Conservation (phyloP, 2,797 vertebrate species). For the Mionectes olivaceus region DNA sequence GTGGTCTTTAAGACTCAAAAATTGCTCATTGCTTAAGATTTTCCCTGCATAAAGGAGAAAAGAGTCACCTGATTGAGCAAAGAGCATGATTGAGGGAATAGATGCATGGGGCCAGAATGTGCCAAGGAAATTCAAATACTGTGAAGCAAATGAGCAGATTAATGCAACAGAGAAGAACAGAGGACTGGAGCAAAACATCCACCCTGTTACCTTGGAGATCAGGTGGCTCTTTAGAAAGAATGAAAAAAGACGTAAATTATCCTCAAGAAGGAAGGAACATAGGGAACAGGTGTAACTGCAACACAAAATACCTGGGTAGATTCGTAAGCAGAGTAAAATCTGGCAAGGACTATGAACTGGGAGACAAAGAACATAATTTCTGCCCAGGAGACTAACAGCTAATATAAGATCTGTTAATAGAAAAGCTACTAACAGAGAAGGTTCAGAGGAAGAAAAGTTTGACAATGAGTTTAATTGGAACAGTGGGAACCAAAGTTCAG, state of each 20-base stretch:
- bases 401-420: background rate
- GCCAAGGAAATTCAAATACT: background rate
- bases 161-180: background rate
- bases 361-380: background rate
- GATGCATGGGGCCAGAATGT: background rate
- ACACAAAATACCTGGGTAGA: background rate
- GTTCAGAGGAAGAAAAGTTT: background rate
- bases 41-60: background rate
- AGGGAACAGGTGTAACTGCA: background rate
- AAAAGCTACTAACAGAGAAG: background rate
- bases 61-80: background rate
- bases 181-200: background rate
- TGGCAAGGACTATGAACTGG: background rate
- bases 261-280: background rate
- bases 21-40: background rate
- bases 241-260: background rate
- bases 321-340: background rate
- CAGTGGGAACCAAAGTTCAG: background rate
- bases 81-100: background rate
- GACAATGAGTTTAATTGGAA: background rate
- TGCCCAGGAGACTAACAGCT: background rate
- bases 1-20: background rate
- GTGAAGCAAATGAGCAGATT: background rate
- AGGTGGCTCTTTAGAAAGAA: slow-evolving; percentile 33
- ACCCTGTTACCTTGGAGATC: background rate